These are phyloP conservation scores for Halocynthia roretzi DNA, from an alignment of 23 tunicate species.

Conservation along the genomic window DNA sequence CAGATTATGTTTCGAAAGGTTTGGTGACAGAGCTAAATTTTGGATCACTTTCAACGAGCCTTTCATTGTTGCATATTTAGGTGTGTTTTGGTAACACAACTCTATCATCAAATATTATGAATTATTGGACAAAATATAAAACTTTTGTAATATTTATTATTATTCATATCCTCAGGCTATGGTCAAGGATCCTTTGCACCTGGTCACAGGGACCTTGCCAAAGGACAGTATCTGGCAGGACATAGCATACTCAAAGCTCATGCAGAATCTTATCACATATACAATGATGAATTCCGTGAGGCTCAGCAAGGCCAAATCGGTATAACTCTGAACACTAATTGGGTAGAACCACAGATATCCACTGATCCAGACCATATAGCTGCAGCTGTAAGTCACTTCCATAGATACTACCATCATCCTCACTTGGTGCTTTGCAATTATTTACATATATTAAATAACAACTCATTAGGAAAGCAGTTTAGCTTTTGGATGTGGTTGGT, in stretches of 20 bases:
- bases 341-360: slow-evolving; percentile 66
- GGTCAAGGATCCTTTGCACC: slow-evolving; percentile 85
- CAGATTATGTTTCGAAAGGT: slow-evolving; percentile 64
- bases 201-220: slow-evolving; percentile 37
- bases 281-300: slow-evolving; percentile 68
- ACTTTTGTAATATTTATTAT: no score
- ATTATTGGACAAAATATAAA: no score
- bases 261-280: slow-evolving; percentile 73
- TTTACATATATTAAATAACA: not conserved
- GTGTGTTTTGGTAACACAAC: slow-evolving; percentile 9
- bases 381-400: slow-evolving; percentile 60
- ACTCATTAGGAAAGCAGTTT: slow-evolving; percentile 62
- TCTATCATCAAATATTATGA: no score
- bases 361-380: slow-evolving; percentile 65
- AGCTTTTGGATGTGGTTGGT: slow-evolving; percentile 88
- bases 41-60: slow-evolving; percentile 99
- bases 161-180: slow-evolving; percentile 45
- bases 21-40: slow-evolving; percentile 90
- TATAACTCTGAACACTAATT: slow-evolving; percentile 84
- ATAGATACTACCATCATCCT: not conserved
- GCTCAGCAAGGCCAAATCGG: slow-evolving; percentile 81
- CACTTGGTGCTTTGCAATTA: not conserved
- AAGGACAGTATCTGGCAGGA: slow-evolving; percentile 84
- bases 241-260: slow-evolving; percentile 91
- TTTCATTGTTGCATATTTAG: slow-evolving; percentile 75